Evolutionary conservation across 2,888 invertebrate species (phyloP), one percentile per base, ranked within the genome.

Genomic region (Drosophila helvetica): DNA sequence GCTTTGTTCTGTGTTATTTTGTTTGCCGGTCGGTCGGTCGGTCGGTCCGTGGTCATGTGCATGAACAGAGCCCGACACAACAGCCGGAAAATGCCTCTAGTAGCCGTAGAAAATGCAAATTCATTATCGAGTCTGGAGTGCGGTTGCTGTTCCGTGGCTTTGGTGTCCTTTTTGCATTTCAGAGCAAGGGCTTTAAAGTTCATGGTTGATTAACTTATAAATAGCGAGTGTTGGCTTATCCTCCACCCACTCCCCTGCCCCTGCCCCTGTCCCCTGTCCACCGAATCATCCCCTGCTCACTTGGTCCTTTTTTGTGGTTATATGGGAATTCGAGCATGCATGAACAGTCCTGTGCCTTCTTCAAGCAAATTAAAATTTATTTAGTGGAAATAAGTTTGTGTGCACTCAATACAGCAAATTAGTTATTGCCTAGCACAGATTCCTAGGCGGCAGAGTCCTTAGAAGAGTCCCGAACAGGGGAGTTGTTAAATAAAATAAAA

Each of bases 181-280:
- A 65, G 30, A 77, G 52, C 75, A 50, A 64, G 51, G 59, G 66
- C 64, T 56, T 58, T 58, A 73, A 60, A 70, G 68, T 80, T 78
- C 54, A 78, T 74, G 80, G 69, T 68, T 80, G 88, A 86, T 70
- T 86, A 74, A 80, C 58, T 56, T 68, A 70, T 72, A 73, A 75
- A 67, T 64, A 72, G 54, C 61, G 50, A 68, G 74, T 74, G 68
- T 60, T 70, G 51, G 42, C 33, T 47, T 52, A 57, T 64, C 61
- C 64, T 60, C 54, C 51, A 10, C 45, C 4, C 22, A n/a, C 15
- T 12, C 18, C 46, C 18, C 5, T 9, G 15, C 6, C 25, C 17
- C 10, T 10, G 55, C 8, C 45, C 4, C 9, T 17, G 9, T 12
- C 12, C 46, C 25, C 10, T 9, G 15, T 8, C 25, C 19, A 9